Conservation (phyloP, 2,888 invertebrate species). For the Archips xylosteana region DNA sequence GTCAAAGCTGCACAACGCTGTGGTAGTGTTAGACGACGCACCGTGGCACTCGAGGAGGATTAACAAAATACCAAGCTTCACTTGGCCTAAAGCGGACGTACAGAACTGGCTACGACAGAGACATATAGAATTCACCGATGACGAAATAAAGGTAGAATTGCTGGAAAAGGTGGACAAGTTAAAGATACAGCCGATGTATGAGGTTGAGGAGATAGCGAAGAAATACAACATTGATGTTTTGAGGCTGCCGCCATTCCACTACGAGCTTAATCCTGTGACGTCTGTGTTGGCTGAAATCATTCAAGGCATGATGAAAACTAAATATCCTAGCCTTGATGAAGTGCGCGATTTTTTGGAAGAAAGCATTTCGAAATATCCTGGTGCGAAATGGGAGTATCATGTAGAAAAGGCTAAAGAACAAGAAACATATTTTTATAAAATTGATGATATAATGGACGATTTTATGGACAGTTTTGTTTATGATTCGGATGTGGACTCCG, state of each 20-base stretch:
- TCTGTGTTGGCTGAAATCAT: background rate
- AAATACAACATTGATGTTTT: background rate
- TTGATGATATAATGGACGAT: slow-evolving; percentile 3
- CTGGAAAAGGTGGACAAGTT: background rate
- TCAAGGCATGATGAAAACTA: background rate
- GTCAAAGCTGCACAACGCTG: background rate
- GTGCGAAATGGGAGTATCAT: background rate
- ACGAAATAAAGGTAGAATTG: background rate
- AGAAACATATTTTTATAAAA: background rate
- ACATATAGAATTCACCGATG: background rate
- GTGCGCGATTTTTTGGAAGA: background rate
- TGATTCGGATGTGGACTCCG: background rate
- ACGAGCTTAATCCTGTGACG: background rate
- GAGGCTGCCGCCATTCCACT: slow-evolving; percentile 1
- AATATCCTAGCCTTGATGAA: background rate
- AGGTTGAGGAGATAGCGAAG: background rate
- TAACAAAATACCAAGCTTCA: background rate
- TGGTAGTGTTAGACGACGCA: background rate
- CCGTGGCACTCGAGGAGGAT: background rate
- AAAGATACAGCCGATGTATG: background rate
- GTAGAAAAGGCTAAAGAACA: background rate
- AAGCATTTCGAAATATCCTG: background rate
- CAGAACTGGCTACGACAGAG: background rate
- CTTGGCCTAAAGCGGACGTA: background rate
- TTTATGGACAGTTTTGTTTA: background rate